A percentile compares a stretch with the other conserved stretches of the same genome.
phyloP scores from a whole-genome alignment of 2,113 vertebrate species.

The Cyphomyrus plagiostoma region DNA sequence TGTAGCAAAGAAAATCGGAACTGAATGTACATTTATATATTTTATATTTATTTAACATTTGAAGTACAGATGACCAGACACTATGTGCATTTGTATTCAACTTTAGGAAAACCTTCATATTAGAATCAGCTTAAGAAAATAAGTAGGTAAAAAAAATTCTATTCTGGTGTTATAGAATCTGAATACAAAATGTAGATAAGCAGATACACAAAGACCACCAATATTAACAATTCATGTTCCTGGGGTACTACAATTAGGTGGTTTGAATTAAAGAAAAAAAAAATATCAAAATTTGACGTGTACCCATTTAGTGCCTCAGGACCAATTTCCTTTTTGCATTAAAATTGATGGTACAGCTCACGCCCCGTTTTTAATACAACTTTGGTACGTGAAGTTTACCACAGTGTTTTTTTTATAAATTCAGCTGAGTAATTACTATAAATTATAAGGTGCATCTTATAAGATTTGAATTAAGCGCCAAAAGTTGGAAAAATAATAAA shows the following conservation, averaged over 20 bases:
- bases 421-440: background rate
- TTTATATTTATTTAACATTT: background rate
- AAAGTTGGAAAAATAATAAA: background rate
- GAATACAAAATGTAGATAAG: background rate
- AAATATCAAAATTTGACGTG: background rate
- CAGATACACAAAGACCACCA: background rate
- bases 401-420: background rate
- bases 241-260: background rate
- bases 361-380: background rate
- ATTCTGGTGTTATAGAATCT: background rate
- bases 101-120: background rate
- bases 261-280: background rate
- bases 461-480: background rate
- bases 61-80: background rate
- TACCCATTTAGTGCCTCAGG: background rate
- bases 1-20: background rate
- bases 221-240: background rate
- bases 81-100: background rate
- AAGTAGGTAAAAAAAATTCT: background rate
- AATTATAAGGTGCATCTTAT: background rate
- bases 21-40: background rate
- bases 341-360: background rate
- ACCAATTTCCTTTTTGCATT: background rate
- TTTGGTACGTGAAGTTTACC: background rate
- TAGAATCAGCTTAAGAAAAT: background rate